phyloP scores from a whole-genome alignment of 2,797 vertebrate genomes.

The Dipus sagitta region DNA sequence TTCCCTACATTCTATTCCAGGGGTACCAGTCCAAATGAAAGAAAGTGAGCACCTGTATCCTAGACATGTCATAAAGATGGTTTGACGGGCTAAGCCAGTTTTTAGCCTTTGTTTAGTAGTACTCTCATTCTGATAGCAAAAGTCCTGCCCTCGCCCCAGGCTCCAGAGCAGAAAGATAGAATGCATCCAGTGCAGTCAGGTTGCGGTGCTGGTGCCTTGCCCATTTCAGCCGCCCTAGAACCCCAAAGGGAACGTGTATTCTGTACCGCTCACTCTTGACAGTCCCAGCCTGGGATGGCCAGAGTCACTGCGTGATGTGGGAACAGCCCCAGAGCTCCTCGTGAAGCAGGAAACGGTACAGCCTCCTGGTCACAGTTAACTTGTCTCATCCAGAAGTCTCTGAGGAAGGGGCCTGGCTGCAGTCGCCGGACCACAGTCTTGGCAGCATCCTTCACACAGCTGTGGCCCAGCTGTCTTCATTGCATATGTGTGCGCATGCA shows the following conservation, averaged over 20 bases:
- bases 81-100: neutral
- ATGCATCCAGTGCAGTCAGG: neutral
- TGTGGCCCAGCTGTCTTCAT: neutral
- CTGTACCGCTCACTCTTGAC: fast-evolving
- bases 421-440: fast-evolving
- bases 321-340: neutral
- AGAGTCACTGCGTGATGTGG: fast-evolving
- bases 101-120: neutral
- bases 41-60: neutral
- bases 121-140: neutral
- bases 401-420: neutral
- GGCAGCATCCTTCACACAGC: neutral
- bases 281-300: no score
- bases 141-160: no score
- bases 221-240: neutral
- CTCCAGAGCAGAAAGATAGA: no score
- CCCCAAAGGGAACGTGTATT: neutral
- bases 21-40: neutral
- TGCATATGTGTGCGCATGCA: no score
- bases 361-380: neutral
- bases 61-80: neutral
- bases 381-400: neutral
- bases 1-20: neutral
- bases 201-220: neutral
- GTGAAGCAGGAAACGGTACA: fast-evolving